Evolutionary conservation across 2,113 vertebrate species (phyloP).

Genomic region (Pseudolaguvia tuberculata): DNA sequence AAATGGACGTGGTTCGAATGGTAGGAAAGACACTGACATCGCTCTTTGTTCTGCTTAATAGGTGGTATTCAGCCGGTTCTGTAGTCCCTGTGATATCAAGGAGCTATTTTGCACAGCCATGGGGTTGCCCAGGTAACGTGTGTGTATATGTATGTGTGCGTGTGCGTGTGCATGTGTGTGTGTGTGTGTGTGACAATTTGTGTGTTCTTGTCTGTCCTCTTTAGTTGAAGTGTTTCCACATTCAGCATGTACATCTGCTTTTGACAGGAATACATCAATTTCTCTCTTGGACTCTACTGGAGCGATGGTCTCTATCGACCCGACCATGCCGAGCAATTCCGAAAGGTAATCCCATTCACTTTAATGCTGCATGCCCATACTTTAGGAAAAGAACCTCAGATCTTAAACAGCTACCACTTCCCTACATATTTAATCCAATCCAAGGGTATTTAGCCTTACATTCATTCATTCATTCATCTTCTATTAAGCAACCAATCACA

Average conservation of each 20-base stretch:
- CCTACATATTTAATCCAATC: too few species aligned
- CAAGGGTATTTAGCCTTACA: too few species aligned
- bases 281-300: slow-evolving; percentile 80
- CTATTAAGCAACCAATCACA: too few species aligned
- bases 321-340: slow-evolving; percentile 86
- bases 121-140: slow-evolving; percentile 60
- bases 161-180: slow-evolving; percentile 13
- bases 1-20: neutral
- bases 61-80: slow-evolving; percentile 70
- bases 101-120: slow-evolving; percentile 65
- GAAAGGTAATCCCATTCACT: slow-evolving; percentile 70
- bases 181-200: slow-evolving; percentile 19
- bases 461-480: too few species aligned
- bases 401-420: too few species aligned
- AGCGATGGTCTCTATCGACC: slow-evolving; percentile 87
- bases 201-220: slow-evolving; percentile 24
- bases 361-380: neutral
- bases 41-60: slow-evolving; percentile 41
- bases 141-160: slow-evolving; percentile 24
- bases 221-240: slow-evolving; percentile 38
- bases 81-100: slow-evolving; percentile 69
- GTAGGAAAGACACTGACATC: neutral
- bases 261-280: slow-evolving; percentile 81
- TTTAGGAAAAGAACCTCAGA: too few species aligned
- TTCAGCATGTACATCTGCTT: slow-evolving; percentile 40